phyloP scores from a whole-genome alignment of 2,113 vertebrate species.

The Bettongia penicillata region DNA sequence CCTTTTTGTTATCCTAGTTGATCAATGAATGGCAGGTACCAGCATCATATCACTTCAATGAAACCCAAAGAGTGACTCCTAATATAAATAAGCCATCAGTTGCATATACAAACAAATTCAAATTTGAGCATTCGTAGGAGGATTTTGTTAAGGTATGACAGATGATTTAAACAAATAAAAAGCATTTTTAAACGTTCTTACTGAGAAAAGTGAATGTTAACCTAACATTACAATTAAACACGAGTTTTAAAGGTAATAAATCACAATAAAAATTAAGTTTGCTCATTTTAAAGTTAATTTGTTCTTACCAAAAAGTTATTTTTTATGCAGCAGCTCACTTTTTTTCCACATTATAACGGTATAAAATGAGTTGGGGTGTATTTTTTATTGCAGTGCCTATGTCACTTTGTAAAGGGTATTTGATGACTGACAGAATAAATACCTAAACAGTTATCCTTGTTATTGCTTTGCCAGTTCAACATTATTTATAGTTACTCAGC shows the following conservation, averaged over 20 bases:
- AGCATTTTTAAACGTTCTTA: slow-evolving; percentile 92
- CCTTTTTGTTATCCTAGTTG: slow-evolving; percentile 91
- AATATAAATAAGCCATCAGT: slow-evolving; percentile 86
- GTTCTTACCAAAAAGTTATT: slow-evolving; percentile 89
- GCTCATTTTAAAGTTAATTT: slow-evolving; percentile 88
- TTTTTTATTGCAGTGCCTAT: slow-evolving; percentile 97
- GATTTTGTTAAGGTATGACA: slow-evolving; percentile 94
- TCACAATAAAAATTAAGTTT: slow-evolving; percentile 75
- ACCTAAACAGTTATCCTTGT: slow-evolving; percentile 99
- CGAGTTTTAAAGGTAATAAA: slow-evolving; percentile 77
- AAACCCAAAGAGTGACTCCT: slow-evolving; percentile 83
- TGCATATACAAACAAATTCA: slow-evolving; percentile 91
- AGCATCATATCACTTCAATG: slow-evolving; percentile 84
- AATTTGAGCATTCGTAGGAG: slow-evolving; percentile 85
- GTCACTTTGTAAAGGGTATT: slow-evolving; percentile 97
- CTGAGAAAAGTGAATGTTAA: slow-evolving; percentile 86
- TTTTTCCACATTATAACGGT: slow-evolving; percentile 92
- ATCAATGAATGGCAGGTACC: slow-evolving; percentile 91
- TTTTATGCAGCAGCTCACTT: slow-evolving; percentile 94
- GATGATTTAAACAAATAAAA: slow-evolving; percentile 93
- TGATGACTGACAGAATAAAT: slow-evolving; percentile 94
- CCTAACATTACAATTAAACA: slow-evolving; percentile 88
- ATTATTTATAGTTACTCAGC: slow-evolving; percentile 96
- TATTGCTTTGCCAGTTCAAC: slow-evolving; percentile 93
- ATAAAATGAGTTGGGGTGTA: slow-evolving; percentile 92